These are phyloP conservation scores for Thymelicus lineola DNA, from an alignment of 2,888 invertebrate species.

Conservation along the genomic window DNA sequence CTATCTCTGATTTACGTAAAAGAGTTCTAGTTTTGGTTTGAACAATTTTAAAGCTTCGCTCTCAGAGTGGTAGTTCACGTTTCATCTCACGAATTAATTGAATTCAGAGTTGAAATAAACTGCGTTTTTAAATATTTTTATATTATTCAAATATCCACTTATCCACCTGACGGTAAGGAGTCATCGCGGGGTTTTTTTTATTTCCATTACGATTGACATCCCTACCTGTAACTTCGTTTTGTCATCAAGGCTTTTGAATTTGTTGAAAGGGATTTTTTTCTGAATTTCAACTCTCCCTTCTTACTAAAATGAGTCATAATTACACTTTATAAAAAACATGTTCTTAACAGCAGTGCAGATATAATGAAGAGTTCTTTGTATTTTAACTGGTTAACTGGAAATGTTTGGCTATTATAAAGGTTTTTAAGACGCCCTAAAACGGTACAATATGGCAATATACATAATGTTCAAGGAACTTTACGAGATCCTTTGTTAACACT, in stretches of 20 bases:
- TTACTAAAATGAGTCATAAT: neutral
- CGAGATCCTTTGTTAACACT: slow-evolving; percentile 4
- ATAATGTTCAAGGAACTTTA: slow-evolving; percentile 14
- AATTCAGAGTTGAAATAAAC: too few relatives aligned
- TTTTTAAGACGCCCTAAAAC: slow-evolving; percentile 4
- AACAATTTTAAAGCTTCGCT: too few relatives aligned
- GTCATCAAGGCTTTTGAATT: neutral
- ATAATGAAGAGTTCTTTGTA: neutral
- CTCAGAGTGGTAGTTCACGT: too few relatives aligned
- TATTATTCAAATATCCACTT: too few relatives aligned
- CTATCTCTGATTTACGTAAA: too few relatives aligned
- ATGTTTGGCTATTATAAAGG: neutral
- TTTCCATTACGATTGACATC: too few relatives aligned
- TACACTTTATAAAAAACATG: neutral
- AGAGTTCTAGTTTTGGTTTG: too few relatives aligned
- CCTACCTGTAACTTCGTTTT: too few relatives aligned
- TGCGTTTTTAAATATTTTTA: too few relatives aligned
- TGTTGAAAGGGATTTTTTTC: neutral
- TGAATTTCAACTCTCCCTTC: neutral
- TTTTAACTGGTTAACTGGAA: neutral
- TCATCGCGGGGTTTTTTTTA: too few relatives aligned
- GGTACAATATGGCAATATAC: slow-evolving; percentile 1
- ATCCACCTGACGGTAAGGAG: too few relatives aligned
- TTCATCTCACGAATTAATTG: too few relatives aligned
- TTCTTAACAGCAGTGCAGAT: neutral